A percentile compares a stretch with the other conserved stretches of the same genome.
These are phyloP conservation scores for Intellagama lesueurii DNA, from an alignment of 2,797 vertebrate species.

Conservation along the genomic window DNA sequence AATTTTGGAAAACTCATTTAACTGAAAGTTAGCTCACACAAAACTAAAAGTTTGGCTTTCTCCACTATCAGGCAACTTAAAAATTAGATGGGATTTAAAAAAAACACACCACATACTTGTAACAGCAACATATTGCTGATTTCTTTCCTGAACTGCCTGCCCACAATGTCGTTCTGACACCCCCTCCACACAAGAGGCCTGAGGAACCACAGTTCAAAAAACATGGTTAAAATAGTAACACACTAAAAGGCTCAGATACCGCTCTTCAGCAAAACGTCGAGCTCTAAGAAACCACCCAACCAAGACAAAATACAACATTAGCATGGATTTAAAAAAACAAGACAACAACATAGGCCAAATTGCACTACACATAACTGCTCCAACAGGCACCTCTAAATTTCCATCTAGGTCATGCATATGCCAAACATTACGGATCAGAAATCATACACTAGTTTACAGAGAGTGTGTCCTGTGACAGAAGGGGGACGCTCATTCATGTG, in stretches of 20 bases:
- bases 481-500: neutral
- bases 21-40: slow-evolving; percentile 38
- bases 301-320: neutral
- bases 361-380: neutral
- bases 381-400: neutral
- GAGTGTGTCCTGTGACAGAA: neutral
- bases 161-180: neutral
- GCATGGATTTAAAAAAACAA: neutral
- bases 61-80: neutral
- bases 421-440: neutral
- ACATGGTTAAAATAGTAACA: neutral
- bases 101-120: neutral
- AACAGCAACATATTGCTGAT: neutral
- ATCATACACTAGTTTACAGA: neutral
- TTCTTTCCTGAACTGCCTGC: neutral
- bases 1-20: slow-evolving; percentile 25
- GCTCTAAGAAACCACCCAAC: neutral
- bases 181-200: neutral
- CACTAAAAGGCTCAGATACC: neutral
- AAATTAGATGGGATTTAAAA: neutral
- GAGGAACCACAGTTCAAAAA: neutral
- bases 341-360: neutral
- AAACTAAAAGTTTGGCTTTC: slow-evolving; percentile 19
- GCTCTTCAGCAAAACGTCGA: neutral
- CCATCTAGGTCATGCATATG: neutral